phyloP scores from a whole-genome alignment of 2,888 invertebrate species.

The Heliconius hortense region DNA sequence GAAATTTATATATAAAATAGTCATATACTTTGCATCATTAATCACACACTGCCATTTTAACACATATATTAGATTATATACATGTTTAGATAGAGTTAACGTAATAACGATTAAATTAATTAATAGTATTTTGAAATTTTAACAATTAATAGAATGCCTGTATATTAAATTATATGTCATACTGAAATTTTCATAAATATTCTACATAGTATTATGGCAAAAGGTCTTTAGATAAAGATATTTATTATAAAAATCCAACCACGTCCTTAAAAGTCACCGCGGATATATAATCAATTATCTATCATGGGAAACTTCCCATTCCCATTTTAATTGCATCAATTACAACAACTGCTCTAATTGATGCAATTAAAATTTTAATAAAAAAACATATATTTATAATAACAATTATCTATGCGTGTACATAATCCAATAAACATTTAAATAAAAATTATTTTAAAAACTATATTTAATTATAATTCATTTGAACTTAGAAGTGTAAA shows the following conservation, averaged over 20 bases:
- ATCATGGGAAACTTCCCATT: no score
- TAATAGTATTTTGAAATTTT: not conserved
- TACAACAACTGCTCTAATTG: no score
- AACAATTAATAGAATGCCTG: not conserved
- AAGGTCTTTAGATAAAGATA: no score
- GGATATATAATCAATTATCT: no score
- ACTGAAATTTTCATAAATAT: no score
- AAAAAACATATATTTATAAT: not conserved
- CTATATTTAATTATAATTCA: not conserved
- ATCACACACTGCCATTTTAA: constrained; percentile 41
- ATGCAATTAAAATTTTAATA: not conserved
- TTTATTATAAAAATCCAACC: no score
- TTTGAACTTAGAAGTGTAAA: not conserved
- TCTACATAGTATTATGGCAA: no score
- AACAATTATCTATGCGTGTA: constrained; percentile 2
- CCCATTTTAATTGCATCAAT: no score
- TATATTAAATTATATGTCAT: no score
- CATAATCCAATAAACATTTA: constrained; percentile 1
- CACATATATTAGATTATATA: constrained; percentile 29
- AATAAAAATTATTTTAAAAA: not conserved
- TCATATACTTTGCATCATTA: constrained; percentile 34
- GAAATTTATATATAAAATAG: constrained; percentile 22
- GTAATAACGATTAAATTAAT: not conserved
- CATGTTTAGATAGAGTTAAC: not conserved
- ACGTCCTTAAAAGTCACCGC: no score